Evolutionary conservation across 2,113 vertebrate species (phyloP), one percentile per base, ranked within the genome.

Genomic region (Elaphurus davidianus): DNA sequence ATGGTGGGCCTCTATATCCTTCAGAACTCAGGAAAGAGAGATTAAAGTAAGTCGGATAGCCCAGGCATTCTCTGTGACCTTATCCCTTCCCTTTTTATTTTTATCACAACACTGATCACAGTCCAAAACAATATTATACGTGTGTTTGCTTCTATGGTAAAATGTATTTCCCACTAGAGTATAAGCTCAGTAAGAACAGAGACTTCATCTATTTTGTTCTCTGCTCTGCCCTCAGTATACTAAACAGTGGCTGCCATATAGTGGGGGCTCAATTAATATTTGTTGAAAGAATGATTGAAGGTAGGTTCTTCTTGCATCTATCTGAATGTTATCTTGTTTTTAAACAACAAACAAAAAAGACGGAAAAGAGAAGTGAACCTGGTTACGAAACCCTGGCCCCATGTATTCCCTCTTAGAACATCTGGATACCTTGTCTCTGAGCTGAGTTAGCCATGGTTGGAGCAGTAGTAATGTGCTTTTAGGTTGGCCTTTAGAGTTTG

Each of bases 291-390:
- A 94, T 11, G 62, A 89, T 82, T 88, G 55, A 94, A 91, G 16
- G 47, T 16, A 45, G 23, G 85, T 33, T 90, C 79, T 87, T 90
- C 47, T 86, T 36, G 21, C 30, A 76, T 91, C 16, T 94, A 43
- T 76, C 33, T 76, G 55, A 21, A 45, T 83, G 36, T 43, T 87
- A 67, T 59, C 55, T 71, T 82, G 21, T 81, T 95, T 91, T 92
- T 93, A 93, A 92, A 97, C 59, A 74, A 74, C 40, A 96, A 71
- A 50, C 91, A 90, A 84, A 78, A 23, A 87, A n/a, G 12, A 10
- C 25, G 67, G 7, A 16, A 62, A 79, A 87, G 43, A 76, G 15
- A 94, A 54, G 78, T 19, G 50, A 30, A 78, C 19, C 54, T 87
- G n/a, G n/a, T 93, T 93, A 71, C n/a, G 21, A 93, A 93, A 19